phyloP scores from a whole-genome alignment of 2,888 invertebrate genomes.

The Tortrix viridana region DNA sequence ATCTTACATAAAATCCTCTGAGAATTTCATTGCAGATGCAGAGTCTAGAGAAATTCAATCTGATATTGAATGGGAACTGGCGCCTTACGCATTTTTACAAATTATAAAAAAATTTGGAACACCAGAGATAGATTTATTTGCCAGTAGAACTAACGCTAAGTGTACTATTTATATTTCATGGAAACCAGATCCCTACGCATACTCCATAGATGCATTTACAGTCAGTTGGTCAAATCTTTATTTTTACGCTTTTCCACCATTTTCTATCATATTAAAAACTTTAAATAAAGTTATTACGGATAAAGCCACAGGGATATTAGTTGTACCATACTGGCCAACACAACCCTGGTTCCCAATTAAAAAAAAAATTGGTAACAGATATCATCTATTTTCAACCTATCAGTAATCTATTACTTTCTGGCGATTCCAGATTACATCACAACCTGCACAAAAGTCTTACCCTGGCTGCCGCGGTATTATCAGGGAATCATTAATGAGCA shows the following conservation, averaged over 20 bases:
- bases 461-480: neutral
- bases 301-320: conserved; percentile 9
- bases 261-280: neutral
- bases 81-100: neutral
- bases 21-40: neutral
- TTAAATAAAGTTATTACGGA: neutral
- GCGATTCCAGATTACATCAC: neutral
- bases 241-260: conserved; percentile 16
- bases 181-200: conserved; percentile 11
- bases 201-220: conserved; percentile 8
- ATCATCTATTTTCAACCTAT: neutral
- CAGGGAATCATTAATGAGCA: neutral
- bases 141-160: conserved; percentile 2
- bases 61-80: conserved; percentile 2
- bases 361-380: neutral
- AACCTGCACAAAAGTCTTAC: neutral
- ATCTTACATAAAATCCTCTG: too few relatives aligned
- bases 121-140: conserved; percentile 10
- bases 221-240: neutral
- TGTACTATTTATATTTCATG: conserved; percentile 2
- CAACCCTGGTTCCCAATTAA: conserved; percentile 4
- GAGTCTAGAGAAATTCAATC: neutral
- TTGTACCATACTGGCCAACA: neutral
- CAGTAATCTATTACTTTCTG: neutral
- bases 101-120: neutral